Evolutionary conservation across 2,113 vertebrate genomes (phyloP).

Genomic region (Lophochroa leadbeateri): DNA sequence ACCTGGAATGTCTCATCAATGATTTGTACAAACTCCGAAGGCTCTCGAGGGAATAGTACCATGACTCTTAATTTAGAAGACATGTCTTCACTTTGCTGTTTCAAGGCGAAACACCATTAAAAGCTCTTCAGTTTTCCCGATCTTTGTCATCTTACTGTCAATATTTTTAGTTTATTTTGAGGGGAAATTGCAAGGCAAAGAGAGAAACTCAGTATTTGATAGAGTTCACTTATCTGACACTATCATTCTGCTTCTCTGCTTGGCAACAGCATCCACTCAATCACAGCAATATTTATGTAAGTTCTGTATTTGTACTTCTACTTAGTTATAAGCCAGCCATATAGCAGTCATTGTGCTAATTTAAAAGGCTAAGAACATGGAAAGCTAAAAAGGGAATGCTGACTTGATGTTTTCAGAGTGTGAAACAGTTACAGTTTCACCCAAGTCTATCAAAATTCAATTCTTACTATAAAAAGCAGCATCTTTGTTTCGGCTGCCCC

Average conservation of each 20-base stretch:
- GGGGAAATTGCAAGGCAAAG: neutral
- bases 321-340: neutral
- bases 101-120: neutral
- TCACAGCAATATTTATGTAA: neutral
- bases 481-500: neutral
- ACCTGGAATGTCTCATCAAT: neutral
- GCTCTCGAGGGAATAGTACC: neutral
- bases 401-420: slow-evolving; percentile 13
- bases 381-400: slow-evolving; percentile 27
- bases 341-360: slow-evolving; percentile 23
- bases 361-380: neutral
- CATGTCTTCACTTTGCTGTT: neutral
- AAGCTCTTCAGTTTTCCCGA: neutral
- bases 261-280: neutral
- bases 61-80: neutral
- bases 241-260: neutral
- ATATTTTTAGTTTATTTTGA: neutral
- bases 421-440: slow-evolving; percentile 41
- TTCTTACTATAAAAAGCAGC: neutral
- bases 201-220: neutral
- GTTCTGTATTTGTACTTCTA: neutral
- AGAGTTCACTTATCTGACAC: neutral
- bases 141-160: neutral
- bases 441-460: slow-evolving; percentile 33
- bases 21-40: neutral